Conservation (phyloP, 2,888 invertebrate species). For the Nomada hirtipes region DNA sequence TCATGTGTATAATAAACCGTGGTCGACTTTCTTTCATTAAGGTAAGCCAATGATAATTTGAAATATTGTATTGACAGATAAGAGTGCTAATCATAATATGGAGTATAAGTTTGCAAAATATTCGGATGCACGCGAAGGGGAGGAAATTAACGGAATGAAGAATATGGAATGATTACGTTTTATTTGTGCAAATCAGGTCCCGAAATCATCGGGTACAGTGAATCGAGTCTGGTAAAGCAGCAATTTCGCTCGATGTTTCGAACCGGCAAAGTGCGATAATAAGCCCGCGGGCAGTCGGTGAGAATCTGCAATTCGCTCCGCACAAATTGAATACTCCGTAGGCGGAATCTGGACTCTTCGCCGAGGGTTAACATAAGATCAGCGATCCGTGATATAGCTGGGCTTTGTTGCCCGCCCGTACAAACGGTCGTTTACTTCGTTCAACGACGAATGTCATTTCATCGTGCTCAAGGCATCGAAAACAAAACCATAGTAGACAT, state of each 20-base stretch:
- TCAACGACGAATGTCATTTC: slow-evolving; percentile 53
- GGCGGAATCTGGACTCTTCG: slow-evolving; percentile 76
- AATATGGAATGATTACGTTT: slow-evolving; percentile 17
- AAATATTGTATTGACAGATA: too few species aligned
- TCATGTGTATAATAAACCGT: too few species aligned
- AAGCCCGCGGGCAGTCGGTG: slow-evolving; percentile 82
- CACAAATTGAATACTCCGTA: slow-evolving; percentile 81
- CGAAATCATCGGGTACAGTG: slow-evolving; percentile 54
- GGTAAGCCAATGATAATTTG: too few species aligned
- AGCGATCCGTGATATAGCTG: slow-evolving; percentile 79
- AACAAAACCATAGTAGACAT: not conserved
- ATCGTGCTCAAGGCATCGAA: not conserved
- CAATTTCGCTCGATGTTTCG: slow-evolving; percentile 76
- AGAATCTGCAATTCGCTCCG: slow-evolving; percentile 81
- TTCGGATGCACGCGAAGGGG: not conserved
- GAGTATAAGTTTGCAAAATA: not conserved
- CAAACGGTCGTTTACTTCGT: slow-evolving; percentile 64
- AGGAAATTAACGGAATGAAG: not conserved
- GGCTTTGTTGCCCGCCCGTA: slow-evolving; percentile 73
- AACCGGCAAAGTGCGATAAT: slow-evolving; percentile 82
- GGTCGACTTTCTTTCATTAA: too few species aligned
- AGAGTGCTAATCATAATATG: not conserved
- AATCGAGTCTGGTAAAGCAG: slow-evolving; percentile 63
- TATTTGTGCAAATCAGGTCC: slow-evolving; percentile 54
- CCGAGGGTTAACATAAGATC: slow-evolving; percentile 79